Evolutionary conservation across 2,113 vertebrate genomes (phyloP).

Genomic region (Naja naja): DNA sequence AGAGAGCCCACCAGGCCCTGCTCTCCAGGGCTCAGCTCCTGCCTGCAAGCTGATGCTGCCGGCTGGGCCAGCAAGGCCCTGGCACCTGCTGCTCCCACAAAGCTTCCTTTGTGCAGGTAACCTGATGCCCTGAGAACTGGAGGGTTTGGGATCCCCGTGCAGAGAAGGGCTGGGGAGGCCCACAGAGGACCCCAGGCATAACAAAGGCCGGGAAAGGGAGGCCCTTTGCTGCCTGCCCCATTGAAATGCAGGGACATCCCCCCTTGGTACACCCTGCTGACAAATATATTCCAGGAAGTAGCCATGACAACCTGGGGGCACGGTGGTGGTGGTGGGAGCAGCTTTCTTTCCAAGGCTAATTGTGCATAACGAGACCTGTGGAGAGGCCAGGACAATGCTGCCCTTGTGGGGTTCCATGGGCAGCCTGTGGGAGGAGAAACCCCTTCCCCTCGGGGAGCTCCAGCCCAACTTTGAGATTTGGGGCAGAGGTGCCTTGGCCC

Average conservation of each 20-base stretch:
- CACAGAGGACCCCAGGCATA: neutral
- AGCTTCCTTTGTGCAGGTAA: neutral
- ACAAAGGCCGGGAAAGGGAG: neutral
- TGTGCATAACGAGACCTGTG: accelerated
- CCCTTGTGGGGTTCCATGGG: neutral
- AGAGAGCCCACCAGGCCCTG: neutral
- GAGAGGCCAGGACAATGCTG: neutral
- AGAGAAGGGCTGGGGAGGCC: neutral
- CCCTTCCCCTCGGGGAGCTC: neutral
- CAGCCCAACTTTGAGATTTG: too few relatives aligned
- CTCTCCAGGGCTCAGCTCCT: neutral
- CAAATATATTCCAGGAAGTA: neutral
- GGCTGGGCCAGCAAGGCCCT: neutral
- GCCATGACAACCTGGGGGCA: neutral
- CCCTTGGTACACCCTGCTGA: too few relatives aligned
- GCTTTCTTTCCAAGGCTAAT: accelerated
- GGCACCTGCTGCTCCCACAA: neutral
- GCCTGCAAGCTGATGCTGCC: neutral
- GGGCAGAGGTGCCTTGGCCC: too few relatives aligned
- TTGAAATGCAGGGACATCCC: neutral
- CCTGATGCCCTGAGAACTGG: accelerated
- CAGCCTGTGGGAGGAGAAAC: neutral
- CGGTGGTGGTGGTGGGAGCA: neutral
- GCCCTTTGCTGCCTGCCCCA: neutral
- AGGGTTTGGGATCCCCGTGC: neutral